phyloP scores from a whole-genome alignment of 1,140 invertebrate genomes.

The Latrodectus geometricus region DNA sequence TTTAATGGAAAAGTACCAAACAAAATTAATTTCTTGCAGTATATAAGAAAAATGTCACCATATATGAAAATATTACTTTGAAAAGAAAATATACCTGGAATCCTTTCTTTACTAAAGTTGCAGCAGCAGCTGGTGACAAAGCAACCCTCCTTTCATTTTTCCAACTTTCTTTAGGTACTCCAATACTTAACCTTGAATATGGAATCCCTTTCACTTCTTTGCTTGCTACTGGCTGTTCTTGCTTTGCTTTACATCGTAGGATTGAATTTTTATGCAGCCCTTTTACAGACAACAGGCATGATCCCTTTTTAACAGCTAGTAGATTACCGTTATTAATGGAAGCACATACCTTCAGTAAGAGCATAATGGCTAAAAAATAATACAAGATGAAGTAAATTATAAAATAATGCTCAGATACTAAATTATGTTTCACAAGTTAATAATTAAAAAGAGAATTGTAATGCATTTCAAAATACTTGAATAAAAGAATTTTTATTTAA shows the following conservation, averaged over 20 bases:
- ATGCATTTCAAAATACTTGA: too few species aligned
- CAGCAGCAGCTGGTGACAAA: constrained; percentile 80
- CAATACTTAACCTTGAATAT: constrained; percentile 81
- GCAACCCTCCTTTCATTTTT: constrained; percentile 83
- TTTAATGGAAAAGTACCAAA: too few species aligned
- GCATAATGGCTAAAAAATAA: neutral
- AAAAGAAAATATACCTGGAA: constrained; percentile 71
- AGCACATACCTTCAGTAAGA: constrained; percentile 29
- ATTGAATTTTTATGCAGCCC: constrained; percentile 4
- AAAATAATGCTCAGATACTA: neutral
- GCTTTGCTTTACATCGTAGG: constrained; percentile 16
- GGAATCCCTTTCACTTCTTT: constrained; percentile 73
- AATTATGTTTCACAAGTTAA: too few species aligned
- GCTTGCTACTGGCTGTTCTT: neutral
- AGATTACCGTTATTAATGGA: constrained; percentile 14
- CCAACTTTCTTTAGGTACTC: constrained; percentile 85
- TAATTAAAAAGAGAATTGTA: too few species aligned
- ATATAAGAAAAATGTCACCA: too few species aligned
- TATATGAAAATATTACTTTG: too few species aligned
- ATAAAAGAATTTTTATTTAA: too few species aligned
- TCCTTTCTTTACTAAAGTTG: constrained; percentile 82
- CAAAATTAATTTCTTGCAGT: too few species aligned
- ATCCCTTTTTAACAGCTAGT: constrained; percentile 1
- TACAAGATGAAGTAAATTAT: neutral
- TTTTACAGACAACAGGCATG: constrained; percentile 28